Conservation (phyloP, 2,797 vertebrate genomes). For the Paguma larvata region DNA sequence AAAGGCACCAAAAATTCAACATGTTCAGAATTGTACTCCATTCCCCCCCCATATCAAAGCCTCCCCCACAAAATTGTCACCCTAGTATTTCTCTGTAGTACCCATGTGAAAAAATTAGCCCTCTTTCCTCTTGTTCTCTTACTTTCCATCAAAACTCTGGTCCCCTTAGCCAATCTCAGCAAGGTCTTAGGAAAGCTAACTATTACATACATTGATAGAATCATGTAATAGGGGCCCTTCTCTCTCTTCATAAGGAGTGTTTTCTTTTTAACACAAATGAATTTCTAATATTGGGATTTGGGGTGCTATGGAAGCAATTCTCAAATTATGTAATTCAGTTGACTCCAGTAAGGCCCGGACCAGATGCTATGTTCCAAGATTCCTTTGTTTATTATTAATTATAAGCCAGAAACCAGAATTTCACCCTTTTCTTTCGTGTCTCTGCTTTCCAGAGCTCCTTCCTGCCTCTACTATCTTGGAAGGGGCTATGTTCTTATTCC, state of each 20-base stretch:
- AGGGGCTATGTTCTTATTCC: not conserved
- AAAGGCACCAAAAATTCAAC: not conserved
- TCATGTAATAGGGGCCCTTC: not conserved
- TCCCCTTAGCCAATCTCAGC: not conserved
- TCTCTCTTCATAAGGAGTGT: not conserved
- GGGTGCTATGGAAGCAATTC: not conserved
- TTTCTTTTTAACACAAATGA: not conserved
- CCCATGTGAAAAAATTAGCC: not conserved
- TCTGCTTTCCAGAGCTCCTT: not conserved
- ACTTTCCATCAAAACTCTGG: not conserved
- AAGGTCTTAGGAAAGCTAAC: not conserved
- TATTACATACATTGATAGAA: not conserved
- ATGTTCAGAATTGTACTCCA: not conserved
- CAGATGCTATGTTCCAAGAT: not conserved
- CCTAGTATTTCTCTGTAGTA: not conserved
- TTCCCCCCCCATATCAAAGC: not conserved
- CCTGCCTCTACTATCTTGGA: rapidly evolving
- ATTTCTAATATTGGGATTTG: not conserved
- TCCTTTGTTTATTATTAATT: not conserved
- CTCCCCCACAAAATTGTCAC: not conserved
- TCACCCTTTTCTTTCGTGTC: not conserved
- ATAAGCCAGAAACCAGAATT: not conserved
- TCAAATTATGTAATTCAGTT: not conserved
- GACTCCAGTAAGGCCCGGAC: not conserved
- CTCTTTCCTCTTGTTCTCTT: not conserved